Percentiles rank a stretch among this genome's conserved stretches.
phyloP scores from a whole-genome alignment of 1,140 invertebrate genomes.

The Periplaneta americana region DNA sequence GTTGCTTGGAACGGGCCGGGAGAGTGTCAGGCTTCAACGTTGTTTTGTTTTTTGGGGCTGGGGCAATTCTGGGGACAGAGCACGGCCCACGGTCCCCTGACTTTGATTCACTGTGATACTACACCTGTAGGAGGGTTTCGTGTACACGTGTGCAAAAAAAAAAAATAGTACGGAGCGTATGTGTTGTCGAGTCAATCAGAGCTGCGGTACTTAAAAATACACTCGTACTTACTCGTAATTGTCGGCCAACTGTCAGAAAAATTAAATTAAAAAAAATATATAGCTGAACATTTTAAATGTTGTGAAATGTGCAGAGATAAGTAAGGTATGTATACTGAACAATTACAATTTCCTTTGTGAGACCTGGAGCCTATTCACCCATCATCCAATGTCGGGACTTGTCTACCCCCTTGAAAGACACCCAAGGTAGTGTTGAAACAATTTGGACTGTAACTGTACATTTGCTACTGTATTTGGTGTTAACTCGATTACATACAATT shows the following conservation, averaged over 20 bases:
- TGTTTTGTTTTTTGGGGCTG: constrained; percentile 16
- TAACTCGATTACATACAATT: constrained; percentile 18
- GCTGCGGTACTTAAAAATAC: background rate
- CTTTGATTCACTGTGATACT: constrained; percentile 23
- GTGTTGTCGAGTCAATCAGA: background rate
- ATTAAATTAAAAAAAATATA: background rate
- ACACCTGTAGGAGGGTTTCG: constrained; percentile 17
- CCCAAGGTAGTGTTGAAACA: background rate
- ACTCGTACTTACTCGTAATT: background rate
- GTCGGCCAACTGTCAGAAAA: background rate
- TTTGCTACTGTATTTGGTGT: constrained; percentile 24
- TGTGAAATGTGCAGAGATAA: constrained; percentile 9
- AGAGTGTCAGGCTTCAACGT: background rate
- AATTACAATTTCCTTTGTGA: constrained; percentile 10
- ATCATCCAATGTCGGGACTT: background rate
- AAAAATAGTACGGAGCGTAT: background rate
- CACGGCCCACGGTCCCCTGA: background rate
- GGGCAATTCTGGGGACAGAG: constrained; percentile 16
- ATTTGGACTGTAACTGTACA: constrained; percentile 19
- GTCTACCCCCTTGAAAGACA: background rate
- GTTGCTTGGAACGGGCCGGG: background rate
- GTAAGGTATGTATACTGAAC: background rate
- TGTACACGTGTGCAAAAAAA: background rate
- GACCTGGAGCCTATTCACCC: background rate
- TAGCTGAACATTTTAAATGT: constrained; percentile 1